Conservation (phyloP, 1,140 invertebrate genomes). For the Saccostrea cuccullata region DNA sequence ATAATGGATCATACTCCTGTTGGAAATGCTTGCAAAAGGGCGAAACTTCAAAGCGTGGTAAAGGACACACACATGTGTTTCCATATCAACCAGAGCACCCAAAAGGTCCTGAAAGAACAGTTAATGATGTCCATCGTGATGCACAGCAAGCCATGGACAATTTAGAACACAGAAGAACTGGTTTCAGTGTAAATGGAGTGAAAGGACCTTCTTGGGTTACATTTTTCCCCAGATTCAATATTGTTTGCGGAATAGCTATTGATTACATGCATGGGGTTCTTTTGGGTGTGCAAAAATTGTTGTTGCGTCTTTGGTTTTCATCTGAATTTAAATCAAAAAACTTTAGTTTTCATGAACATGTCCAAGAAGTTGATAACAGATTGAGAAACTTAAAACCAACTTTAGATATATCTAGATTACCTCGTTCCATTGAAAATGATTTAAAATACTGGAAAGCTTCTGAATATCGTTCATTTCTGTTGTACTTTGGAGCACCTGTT, state of each 20-base stretch:
- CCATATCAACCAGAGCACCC: slow-evolving; percentile 39
- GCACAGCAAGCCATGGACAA: slow-evolving; percentile 4
- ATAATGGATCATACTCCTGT: slow-evolving; percentile 55
- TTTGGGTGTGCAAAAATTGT: slow-evolving; percentile 46
- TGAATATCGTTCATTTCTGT: slow-evolving; percentile 52
- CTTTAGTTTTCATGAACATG: slow-evolving; percentile 23
- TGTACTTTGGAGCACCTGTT: slow-evolving; percentile 44
- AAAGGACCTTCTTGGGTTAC: slow-evolving; percentile 54
- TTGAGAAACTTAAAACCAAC: slow-evolving; percentile 16
- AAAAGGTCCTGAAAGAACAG: slow-evolving; percentile 39
- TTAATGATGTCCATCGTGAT: slow-evolving; percentile 40
- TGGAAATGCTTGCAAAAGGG: slow-evolving; percentile 52
- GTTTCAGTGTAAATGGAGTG: not conserved
- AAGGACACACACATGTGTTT: slow-evolving; percentile 42
- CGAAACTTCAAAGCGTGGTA: slow-evolving; percentile 36
- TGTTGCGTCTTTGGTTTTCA: slow-evolving; percentile 44
- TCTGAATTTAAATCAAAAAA: not conserved
- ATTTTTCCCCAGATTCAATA: slow-evolving; percentile 49
- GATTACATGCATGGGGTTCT: slow-evolving; percentile 59
- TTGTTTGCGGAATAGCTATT: slow-evolving; percentile 52
- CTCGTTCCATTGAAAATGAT: slow-evolving; percentile 36
- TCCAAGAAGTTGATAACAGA: slow-evolving; percentile 19
- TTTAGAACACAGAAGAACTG: too few relatives aligned
- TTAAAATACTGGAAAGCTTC: slow-evolving; percentile 57
- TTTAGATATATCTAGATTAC: slow-evolving; percentile 43